These are phyloP conservation scores for Stramonita haemastoma DNA, from an alignment of 2,888 invertebrate genomes.

Conservation along the genomic window DNA sequence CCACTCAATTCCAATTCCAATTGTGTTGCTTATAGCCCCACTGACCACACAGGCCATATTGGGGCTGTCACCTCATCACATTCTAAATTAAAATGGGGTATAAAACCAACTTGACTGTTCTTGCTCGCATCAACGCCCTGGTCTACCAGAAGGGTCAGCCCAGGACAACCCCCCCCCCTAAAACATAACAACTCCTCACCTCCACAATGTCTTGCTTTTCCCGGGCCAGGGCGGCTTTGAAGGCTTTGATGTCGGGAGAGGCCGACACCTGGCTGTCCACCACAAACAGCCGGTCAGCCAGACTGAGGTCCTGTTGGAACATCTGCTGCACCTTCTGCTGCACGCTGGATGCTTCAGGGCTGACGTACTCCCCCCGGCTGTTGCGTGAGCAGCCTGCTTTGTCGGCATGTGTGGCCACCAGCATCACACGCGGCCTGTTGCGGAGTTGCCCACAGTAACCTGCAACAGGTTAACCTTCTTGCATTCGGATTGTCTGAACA, in stretches of 20 bases:
- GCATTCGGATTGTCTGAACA: no score
- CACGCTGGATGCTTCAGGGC: conserved; percentile 80
- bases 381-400: conserved; percentile 80
- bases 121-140: no score
- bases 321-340: conserved; percentile 78
- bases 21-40: no score
- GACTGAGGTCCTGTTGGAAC: conserved; percentile 81
- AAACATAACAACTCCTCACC: background rate
- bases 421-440: conserved; percentile 79
- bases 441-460: conserved; percentile 82
- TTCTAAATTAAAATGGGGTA: no score
- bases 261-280: conserved; percentile 83
- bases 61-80: no score
- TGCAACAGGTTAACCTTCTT: conserved; percentile 68
- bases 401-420: conserved; percentile 84
- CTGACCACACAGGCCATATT: no score
- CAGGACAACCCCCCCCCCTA: no score
- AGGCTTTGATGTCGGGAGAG: conserved; percentile 82
- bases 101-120: no score
- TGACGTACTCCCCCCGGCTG: conserved; percentile 81
- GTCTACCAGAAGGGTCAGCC: no score
- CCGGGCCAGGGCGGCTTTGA: conserved; percentile 81
- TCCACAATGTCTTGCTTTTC: conserved; percentile 79
- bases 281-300: conserved; percentile 81
- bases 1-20: no score